Base-by-base conservation (phyloP, 2,113 vertebrate genomes). In the Picathartes gymnocephalus region DNA sequence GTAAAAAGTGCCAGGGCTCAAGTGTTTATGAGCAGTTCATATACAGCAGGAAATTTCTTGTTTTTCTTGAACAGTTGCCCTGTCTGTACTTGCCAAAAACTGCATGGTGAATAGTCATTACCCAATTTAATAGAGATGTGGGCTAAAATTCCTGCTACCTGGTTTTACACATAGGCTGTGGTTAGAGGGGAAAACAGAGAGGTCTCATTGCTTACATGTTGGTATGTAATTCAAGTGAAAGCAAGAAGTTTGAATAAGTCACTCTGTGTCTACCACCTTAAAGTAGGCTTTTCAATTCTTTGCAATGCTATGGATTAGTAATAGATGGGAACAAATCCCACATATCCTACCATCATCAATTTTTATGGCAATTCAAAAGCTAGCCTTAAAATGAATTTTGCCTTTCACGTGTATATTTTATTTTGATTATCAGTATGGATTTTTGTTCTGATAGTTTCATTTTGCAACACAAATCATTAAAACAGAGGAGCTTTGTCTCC, bases 11-110 rank as follows among this genome's bases (percentile, higher is more conserved):
- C 86, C 94, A 95, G 85, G 44, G 74, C 88, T 95, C 88, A 91
- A 92, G 96, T 95, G 96, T 97, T 97, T 96, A 97, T 96, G 94
- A 96, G 93, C 77, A 88, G 90, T 89, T 95, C 96, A 92, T 93
- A 92, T 92, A 65, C 60, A 94, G 93, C 90, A 96, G 95, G 96
- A 97, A 97, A 96, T 96, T 87, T 71, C 68, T 95, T 96, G 92
- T 96, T 97, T 96, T 88, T 93, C 88, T 97, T 97, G 95, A 96
- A 88, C 80, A 37, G 62, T 85, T 95, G 88, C 95, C 95, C 86
- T 81, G 86, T 54, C 85, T 83, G 61, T 65, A 64, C 86, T 86
- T 96, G 95, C 94, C 96, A 95, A 95, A 95, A 95, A 61, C 69
- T 83, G 88, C 51, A 73, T 3, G 44, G 88, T 94, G 86, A 96